These are phyloP conservation scores for Larimichthys crocea DNA, from an alignment of 2,113 vertebrate genomes.

Conservation along the genomic window DNA sequence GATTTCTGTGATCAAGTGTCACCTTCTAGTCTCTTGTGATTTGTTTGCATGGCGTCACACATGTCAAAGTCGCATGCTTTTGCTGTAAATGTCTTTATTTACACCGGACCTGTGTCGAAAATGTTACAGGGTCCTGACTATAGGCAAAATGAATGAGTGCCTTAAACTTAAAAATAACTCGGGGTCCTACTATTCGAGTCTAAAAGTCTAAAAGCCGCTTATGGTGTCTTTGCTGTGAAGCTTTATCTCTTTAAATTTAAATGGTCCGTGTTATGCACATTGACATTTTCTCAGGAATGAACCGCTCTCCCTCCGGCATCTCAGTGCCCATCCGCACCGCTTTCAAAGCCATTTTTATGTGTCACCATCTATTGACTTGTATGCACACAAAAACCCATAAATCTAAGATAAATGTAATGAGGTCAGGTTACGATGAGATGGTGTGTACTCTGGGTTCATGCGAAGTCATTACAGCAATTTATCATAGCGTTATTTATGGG, in stretches of 20 bases:
- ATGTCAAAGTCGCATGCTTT: background rate
- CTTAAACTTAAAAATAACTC: background rate
- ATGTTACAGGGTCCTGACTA: background rate
- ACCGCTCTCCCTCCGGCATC: background rate
- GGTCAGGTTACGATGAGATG: slow-evolving; percentile 59
- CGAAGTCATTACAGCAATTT: slow-evolving; percentile 34
- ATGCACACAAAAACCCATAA: slow-evolving; percentile 50
- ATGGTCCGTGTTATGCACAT: background rate
- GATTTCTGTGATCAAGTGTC: background rate
- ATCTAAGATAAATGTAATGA: slow-evolving; percentile 71
- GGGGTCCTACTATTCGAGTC: background rate
- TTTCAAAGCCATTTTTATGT: slow-evolving; percentile 54
- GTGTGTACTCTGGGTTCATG: slow-evolving; percentile 19
- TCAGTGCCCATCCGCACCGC: slow-evolving; percentile 7
- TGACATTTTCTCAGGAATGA: slow-evolving; percentile 35
- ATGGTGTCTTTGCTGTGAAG: slow-evolving; percentile 10
- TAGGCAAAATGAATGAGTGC: background rate
- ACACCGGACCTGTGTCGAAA: background rate
- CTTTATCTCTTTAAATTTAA: slow-evolving; percentile 20
- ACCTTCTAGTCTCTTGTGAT: background rate
- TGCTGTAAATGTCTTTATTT: background rate
- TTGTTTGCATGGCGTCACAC: background rate
- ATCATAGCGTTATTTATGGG: slow-evolving; percentile 48
- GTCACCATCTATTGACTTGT: slow-evolving; percentile 52
- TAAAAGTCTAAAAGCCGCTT: background rate